Evolutionary conservation across 2,797 vertebrate genomes (phyloP).

Genomic region (Nothura maculosa): DNA sequence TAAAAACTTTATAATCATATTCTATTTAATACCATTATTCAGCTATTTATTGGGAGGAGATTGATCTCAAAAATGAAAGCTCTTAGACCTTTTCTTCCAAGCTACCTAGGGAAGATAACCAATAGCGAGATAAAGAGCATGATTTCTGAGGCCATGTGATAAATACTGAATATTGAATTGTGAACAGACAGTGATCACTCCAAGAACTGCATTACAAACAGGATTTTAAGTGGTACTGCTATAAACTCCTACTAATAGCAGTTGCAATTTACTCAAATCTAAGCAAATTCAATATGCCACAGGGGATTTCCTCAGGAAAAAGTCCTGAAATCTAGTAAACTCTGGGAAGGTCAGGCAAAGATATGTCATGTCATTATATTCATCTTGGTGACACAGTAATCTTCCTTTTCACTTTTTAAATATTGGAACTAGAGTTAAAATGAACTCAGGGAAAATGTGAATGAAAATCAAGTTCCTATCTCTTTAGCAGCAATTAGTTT

Average conservation of each 20-base stretch:
- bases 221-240: not conserved
- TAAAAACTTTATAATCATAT: not conserved
- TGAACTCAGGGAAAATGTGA: not conserved
- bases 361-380: not conserved
- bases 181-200: not conserved
- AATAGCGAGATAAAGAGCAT: not conserved
- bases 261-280: not conserved
- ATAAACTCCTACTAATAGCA: not conserved
- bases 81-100: not conserved
- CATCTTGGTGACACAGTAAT: not conserved
- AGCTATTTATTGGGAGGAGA: constrained; percentile 53
- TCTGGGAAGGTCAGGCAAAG: not conserved
- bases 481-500: constrained; percentile 19
- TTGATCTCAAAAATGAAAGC: constrained; percentile 43
- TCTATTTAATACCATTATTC: not conserved
- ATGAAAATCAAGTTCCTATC: not conserved
- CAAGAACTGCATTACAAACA: not conserved
- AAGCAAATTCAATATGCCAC: not conserved
- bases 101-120: not conserved
- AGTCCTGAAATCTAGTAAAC: not conserved
- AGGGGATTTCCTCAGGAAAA: not conserved
- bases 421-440: not conserved
- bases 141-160: not conserved
- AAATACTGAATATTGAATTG: not conserved
- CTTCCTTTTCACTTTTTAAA: not conserved